Base-by-base conservation (phyloP, 2,888 invertebrate species). In the Lasioglossum marginatum region DNA sequence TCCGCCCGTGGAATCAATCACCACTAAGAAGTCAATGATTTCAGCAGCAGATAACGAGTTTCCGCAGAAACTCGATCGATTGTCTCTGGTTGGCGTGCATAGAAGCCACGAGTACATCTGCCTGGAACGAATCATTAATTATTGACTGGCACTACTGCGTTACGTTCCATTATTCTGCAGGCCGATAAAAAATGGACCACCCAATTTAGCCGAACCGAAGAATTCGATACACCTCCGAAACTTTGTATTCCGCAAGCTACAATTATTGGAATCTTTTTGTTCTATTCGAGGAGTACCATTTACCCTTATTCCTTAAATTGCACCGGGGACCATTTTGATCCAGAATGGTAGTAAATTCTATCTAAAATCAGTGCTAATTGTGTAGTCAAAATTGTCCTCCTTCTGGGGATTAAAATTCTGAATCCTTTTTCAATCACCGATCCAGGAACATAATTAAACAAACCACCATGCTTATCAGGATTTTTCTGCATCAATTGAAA, bases 101-200 rank as follows among this genome's bases (percentile, higher is more conserved):
- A 60, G 73, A 37, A 68, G 68, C 27, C 48, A 27, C 48, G 31
- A 52, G 2, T n/a, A n/a, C n/a, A 27, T 73, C 34, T 52, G 76
- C 72, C 77, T 52, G 48, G 72, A 72, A 70, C 57, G 40, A 76
- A 52, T 57, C 14, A 34, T 37, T 86, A 83, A 87, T 87, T 83
- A 87, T 87, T 81, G 83, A 83, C 86, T 16, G 27, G 10, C 72
- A 76, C 85, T 68, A 82, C 86, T 85, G 86, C 72, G 75, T 43
- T 31, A 63, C 16, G 27, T 31, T 14, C 27, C 27, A 60, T 27
- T 14, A 60, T 60, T 27, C 60, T 27, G 27, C 5, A 2, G 5
- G 1, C 14, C 27, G 60, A 16, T 63, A 6, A 31, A 63, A 63
- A 63, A 31, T 57, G 12, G 57, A 57, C 57, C n/a, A 10, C 1